phyloP scores from a whole-genome alignment of 1,140 invertebrate species.

The Sycophila sp. region DNA sequence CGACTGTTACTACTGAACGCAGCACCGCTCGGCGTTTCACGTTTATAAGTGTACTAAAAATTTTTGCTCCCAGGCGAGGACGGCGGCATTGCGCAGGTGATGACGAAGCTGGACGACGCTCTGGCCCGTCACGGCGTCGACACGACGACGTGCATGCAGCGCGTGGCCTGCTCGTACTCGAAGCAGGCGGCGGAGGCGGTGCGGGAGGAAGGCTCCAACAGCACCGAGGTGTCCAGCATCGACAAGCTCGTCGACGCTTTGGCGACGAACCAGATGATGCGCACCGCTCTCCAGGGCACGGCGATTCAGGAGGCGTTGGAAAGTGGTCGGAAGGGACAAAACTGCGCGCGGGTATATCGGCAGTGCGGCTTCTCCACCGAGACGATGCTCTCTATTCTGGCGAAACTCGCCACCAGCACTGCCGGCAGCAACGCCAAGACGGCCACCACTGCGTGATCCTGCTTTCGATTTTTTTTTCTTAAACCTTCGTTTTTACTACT shows the following conservation, averaged over 20 bases:
- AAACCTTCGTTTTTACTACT: background rate
- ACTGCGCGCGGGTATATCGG: slow-evolving; percentile 54
- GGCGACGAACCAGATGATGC: slow-evolving; percentile 76
- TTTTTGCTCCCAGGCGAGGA: slow-evolving; percentile 70
- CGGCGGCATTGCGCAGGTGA: slow-evolving; percentile 72
- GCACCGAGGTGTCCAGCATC: slow-evolving; percentile 71
- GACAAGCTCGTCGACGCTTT: slow-evolving; percentile 75
- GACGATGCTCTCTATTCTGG: slow-evolving; percentile 52
- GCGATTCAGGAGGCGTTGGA: slow-evolving; percentile 80
- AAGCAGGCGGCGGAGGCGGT: slow-evolving; percentile 69
- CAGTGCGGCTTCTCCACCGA: slow-evolving; percentile 62
- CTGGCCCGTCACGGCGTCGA: slow-evolving; percentile 80
- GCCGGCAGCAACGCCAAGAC: slow-evolving; percentile 15
- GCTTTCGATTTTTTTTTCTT: background rate
- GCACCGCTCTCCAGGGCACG: slow-evolving; percentile 79
- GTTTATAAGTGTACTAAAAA: too few species aligned
- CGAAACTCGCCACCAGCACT: slow-evolving; percentile 46
- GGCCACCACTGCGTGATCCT: slow-evolving; percentile 39
- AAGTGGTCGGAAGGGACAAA: slow-evolving; percentile 65
- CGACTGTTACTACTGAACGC: too few species aligned
- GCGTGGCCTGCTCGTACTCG: slow-evolving; percentile 80
- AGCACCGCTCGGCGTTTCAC: too few species aligned
- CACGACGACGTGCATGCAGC: slow-evolving; percentile 80
- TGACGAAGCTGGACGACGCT: slow-evolving; percentile 77
- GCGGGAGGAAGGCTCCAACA: slow-evolving; percentile 60